Evolutionary conservation across 2,797 vertebrate species (phyloP), one percentile per base, ranked within the genome.

Genomic region (Mus minutoides): DNA sequence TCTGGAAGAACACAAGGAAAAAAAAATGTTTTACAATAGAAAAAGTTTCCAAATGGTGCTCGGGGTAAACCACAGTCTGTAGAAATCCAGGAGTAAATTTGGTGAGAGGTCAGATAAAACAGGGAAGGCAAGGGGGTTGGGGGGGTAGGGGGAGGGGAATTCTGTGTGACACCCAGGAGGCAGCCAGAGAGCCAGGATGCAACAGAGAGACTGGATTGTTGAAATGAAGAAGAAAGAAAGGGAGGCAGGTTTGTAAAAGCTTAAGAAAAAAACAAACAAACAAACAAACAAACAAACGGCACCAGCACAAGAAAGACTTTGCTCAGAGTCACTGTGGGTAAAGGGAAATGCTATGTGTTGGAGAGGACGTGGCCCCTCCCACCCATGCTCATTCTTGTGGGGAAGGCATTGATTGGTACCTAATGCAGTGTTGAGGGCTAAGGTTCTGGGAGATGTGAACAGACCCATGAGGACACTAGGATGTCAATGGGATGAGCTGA

Each of bases 11-110:
- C 88, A 92, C 14, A 92, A 83, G 26, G 40, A 75, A 86, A 91
- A 90, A 90, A 90, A 84, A 75, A n/a, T 56, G 13, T 86, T 96
- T 96, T 84, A 73, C 24, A 92, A 64, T 95, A 67, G 77, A 77
- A 97, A 96, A 96, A 49, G 24, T 86, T 95, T 60, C 31, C 90
- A 95, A 94, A 67, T 75, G 83, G 58, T 12, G 64, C 76, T 94
- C 76, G 88, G 92, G 71, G 78, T 69, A 84, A 80, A 75, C 76
- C 13, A 21, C n/a, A 17, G 60, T 92, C 34, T 94, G 31, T 76
- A 76, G n/a, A 90, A 92, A 58, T 17, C 56, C 29, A 54, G 34
- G 82, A 14, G 13, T 71, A 64, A 69, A 86, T 82, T 3, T 86
- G 78, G 37, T 31, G 56, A 5, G 0, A 9, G 1, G 37, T 91